Evolutionary conservation across 2,113 vertebrate species (phyloP), one percentile per base, ranked within the genome.

Genomic region (Phalacrocorax brasilianus): DNA sequence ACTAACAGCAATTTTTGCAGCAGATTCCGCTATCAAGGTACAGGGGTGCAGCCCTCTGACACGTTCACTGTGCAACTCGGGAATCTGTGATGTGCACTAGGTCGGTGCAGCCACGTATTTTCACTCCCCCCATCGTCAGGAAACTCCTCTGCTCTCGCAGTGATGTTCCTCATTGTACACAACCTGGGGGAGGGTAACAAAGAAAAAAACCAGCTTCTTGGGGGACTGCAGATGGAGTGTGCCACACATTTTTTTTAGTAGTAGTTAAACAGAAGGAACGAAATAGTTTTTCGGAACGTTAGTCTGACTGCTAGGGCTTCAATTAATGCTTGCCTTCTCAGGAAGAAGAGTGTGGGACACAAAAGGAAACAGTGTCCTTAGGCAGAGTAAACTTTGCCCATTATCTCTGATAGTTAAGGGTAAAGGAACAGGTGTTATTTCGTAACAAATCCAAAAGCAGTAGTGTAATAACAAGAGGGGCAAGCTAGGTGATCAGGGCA

Each of bases 1-100:
- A 23, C 12, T 16, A 5, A 4, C 17, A 42, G 75, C 20, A 12
- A 1, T 55, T 83, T 16, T 22, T 21, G 14, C 22, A 28, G 59
- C 11, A 50, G 28, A 9, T 55, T 28, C 30, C 26, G 4, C 53
- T 11, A 0, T 8, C 12, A 2, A 3, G 61, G 38, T 13, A 1
- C 3, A 28, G 45, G 2, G 23, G 23, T 19, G 47, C 28, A 35
- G 20, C 59, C 22, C 44, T 19, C 42, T 10, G 56, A 24, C 33
- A 19, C 1, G 13, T 9, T 19, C 18, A 0, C 47, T 8, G 3
- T 3, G 33, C 6, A 1, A 2, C 52, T 42, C 3, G 1, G 45
- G 32, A 17, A 24, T 8, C 38, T 12, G 14, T 1, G 26, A 3
- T 8, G 2, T 4, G 12, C 50, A 2, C 12, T 7, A 4, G 24